A percentile compares a stretch with the other conserved stretches of the same genome.
Evolutionary conservation across 2,888 invertebrate genomes (phyloP).

Genomic region (Gari tellinella): DNA sequence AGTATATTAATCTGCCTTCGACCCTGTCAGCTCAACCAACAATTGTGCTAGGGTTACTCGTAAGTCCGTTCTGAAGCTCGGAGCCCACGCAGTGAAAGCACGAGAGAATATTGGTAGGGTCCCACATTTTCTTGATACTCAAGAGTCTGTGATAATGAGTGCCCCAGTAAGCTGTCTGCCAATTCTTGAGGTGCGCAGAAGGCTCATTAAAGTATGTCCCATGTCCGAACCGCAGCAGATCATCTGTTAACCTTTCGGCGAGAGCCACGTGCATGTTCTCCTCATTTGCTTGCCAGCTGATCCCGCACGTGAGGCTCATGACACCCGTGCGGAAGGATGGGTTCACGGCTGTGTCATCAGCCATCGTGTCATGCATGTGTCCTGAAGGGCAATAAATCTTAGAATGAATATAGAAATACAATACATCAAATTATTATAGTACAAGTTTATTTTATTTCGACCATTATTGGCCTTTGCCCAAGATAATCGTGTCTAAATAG

Average conservation of each 20-base stretch:
- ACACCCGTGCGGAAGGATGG: conserved; percentile 41
- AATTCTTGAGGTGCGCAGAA: conserved; percentile 58
- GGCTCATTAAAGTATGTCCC: conserved; percentile 70
- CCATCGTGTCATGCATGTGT: conserved; percentile 27
- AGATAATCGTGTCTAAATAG: too few species aligned
- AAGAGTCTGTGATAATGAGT: conserved; percentile 61
- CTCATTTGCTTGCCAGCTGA: conserved; percentile 19
- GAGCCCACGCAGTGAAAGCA: conserved; percentile 73
- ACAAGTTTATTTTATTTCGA: too few species aligned
- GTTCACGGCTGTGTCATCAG: conserved; percentile 34
- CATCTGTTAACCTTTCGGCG: conserved; percentile 24
- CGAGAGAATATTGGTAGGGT: conserved; percentile 64
- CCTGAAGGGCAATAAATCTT: too few species aligned
- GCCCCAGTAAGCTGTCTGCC: conserved; percentile 71
- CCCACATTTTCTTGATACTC: conserved; percentile 61
- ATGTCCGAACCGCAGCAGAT: conserved; percentile 49
- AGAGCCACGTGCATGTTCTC: conserved; percentile 12
- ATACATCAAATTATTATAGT: too few species aligned
- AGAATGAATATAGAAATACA: too few species aligned
- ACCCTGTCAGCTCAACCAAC: conserved; percentile 1
- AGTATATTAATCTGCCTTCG: too few species aligned
- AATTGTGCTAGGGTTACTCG: background rate
- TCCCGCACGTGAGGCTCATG: conserved; percentile 42
- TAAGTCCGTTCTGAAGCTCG: conserved; percentile 28
- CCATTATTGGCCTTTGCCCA: too few species aligned